phyloP scores from a whole-genome alignment of 2,888 invertebrate species.

The Protophormia terraenovae region DNA sequence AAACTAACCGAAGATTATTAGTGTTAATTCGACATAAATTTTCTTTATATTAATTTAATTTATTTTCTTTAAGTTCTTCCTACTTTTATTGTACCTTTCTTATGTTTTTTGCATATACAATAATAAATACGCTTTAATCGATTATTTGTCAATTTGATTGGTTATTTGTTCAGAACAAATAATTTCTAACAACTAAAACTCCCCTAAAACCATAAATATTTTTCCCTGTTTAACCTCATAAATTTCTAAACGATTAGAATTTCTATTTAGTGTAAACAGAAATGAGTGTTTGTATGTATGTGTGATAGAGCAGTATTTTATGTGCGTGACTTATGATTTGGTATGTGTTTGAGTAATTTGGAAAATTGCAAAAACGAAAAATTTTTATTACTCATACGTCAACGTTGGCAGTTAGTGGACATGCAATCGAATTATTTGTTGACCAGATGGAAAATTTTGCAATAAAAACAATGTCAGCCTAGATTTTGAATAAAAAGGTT shows the following conservation, averaged over 20 bases:
- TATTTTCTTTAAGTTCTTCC: no score
- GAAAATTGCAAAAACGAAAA: conserved; percentile 13
- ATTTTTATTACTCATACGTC: conserved; percentile 30
- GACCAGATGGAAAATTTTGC: background rate
- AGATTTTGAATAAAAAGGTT: background rate
- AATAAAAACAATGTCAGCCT: background rate
- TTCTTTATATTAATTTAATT: no score
- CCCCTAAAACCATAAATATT: conserved; percentile 9
- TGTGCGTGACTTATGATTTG: conserved; percentile 25
- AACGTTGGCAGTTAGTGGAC: background rate
- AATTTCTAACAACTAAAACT: background rate
- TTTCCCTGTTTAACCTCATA: background rate
- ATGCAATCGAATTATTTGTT: background rate
- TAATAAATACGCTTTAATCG: background rate
- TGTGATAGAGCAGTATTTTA: background rate
- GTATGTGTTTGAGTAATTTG: background rate
- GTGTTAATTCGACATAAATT: no score
- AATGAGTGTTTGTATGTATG: background rate
- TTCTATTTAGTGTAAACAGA: background rate
- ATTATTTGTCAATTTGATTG: background rate
- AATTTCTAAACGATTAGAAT: background rate
- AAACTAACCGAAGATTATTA: no score
- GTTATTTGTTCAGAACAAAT: background rate
- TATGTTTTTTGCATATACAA: background rate
- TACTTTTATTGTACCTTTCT: background rate